These are phyloP conservation scores for Rynchops niger DNA, from an alignment of 2,113 vertebrate species.

Conservation along the genomic window DNA sequence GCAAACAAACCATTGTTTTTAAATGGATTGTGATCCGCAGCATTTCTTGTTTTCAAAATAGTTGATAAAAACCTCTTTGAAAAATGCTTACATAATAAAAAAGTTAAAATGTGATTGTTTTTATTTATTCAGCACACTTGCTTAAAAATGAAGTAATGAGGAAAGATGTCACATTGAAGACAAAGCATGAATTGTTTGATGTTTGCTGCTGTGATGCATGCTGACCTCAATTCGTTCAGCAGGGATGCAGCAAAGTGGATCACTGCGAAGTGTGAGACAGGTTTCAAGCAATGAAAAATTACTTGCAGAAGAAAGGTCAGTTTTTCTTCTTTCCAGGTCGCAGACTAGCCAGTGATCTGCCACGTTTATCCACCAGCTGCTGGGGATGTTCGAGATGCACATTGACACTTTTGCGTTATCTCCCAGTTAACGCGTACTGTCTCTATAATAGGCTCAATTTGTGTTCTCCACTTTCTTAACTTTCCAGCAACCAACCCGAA, in stretches of 20 bases:
- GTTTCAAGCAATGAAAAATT: background rate
- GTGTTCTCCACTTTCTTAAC: background rate
- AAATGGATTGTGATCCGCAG: background rate
- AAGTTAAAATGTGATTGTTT: background rate
- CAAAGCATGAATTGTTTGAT: background rate
- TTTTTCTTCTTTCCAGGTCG: background rate
- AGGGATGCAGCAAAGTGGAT: background rate
- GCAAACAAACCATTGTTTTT: rapidly evolving
- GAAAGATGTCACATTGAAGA: background rate
- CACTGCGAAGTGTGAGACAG: background rate
- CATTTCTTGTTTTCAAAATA: background rate
- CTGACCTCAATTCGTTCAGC: background rate
- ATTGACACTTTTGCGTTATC: rapidly evolving
- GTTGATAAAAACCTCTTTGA: background rate
- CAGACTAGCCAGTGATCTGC: background rate
- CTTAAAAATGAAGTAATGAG: background rate
- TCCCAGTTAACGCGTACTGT: background rate
- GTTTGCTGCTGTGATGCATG: rapidly evolving
- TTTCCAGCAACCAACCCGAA: background rate
- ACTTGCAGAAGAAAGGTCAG: background rate
- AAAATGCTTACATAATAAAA: background rate
- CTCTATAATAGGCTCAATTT: background rate
- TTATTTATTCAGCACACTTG: background rate
- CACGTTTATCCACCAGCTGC: background rate
- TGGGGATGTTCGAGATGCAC: background rate